Conservation (phyloP, 2,888 invertebrate genomes). For the Stomorhina lunata region DNA sequence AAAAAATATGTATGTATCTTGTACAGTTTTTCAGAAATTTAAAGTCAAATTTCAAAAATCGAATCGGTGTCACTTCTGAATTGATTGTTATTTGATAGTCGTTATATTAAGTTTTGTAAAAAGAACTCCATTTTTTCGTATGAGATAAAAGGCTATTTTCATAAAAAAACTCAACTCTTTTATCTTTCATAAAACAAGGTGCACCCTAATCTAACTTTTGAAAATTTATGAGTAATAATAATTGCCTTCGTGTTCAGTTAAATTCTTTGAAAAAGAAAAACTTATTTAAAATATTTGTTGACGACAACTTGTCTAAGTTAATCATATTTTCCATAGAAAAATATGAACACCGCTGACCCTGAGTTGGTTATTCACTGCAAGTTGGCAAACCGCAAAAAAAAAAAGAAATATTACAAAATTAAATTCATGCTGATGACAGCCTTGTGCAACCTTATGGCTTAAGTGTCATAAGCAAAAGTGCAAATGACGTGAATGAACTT, state of each 20-base stretch:
- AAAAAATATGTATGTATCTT: no score
- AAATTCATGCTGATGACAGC: neutral
- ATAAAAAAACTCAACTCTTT: no score
- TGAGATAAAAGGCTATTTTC: no score
- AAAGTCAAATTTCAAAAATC: no score
- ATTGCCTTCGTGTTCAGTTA: neutral
- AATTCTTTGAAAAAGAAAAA: constrained; percentile 3
- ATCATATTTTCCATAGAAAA: constrained; percentile 22
- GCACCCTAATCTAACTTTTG: no score
- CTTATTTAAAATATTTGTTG: constrained; percentile 10
- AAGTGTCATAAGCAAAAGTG: neutral
- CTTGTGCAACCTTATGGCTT: neutral
- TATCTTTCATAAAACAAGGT: no score
- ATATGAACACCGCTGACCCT: constrained; percentile 7
- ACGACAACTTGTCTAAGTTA: constrained; percentile 50
- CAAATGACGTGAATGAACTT: neutral
- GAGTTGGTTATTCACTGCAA: constrained; percentile 15
- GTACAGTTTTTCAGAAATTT: no score
- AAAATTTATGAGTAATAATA: neutral
- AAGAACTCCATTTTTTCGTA: no score
- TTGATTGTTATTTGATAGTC: no score
- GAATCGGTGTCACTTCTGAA: no score
- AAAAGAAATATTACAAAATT: neutral
- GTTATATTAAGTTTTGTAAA: no score
- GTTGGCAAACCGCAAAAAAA: neutral